These are phyloP conservation scores for Pseudococcus longispinus DNA, from an alignment of 2,888 invertebrate genomes.

Conservation along the genomic window DNA sequence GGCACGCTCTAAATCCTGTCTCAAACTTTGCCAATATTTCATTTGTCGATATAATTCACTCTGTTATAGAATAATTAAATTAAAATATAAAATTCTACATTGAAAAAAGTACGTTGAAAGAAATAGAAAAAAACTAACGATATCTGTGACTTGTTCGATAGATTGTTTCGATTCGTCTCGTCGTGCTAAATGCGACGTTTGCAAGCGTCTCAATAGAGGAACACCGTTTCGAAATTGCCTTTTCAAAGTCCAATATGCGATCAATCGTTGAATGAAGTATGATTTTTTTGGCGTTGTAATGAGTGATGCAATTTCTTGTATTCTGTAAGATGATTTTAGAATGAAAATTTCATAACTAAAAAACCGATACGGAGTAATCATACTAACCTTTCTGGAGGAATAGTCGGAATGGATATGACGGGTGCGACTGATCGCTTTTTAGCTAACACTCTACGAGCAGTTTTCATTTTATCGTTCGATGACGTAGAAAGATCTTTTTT, in stretches of 20 bases:
- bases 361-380: background rate
- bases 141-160: slow-evolving; percentile 59
- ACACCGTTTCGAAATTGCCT: slow-evolving; percentile 94
- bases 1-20: slow-evolving; percentile 93
- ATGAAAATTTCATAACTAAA: background rate
- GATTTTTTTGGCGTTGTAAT: slow-evolving; percentile 79
- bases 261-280: slow-evolving; percentile 84
- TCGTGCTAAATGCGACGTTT: slow-evolving; percentile 65
- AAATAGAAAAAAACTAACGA: slow-evolving; percentile 59
- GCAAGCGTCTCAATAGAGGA: slow-evolving; percentile 85
- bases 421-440: slow-evolving; percentile 90
- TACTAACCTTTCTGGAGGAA: slow-evolving; percentile 74
- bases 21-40: slow-evolving; percentile 91
- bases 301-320: slow-evolving; percentile 83
- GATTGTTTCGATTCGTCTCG: slow-evolving; percentile 62
- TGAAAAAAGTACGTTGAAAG: background rate
- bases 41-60: slow-evolving; percentile 82
- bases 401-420: slow-evolving; percentile 90
- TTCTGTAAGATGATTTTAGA: slow-evolving; percentile 64
- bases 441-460: slow-evolving; percentile 81
- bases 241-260: slow-evolving; percentile 97
- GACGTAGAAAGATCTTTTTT: slow-evolving; percentile 61
- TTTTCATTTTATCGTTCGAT: slow-evolving; percentile 59
- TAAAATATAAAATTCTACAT: background rate
- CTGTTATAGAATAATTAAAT: slow-evolving; percentile 59